These are phyloP conservation scores for Andrena trimmerana DNA, from an alignment of 2,888 invertebrate species.

Conservation along the genomic window DNA sequence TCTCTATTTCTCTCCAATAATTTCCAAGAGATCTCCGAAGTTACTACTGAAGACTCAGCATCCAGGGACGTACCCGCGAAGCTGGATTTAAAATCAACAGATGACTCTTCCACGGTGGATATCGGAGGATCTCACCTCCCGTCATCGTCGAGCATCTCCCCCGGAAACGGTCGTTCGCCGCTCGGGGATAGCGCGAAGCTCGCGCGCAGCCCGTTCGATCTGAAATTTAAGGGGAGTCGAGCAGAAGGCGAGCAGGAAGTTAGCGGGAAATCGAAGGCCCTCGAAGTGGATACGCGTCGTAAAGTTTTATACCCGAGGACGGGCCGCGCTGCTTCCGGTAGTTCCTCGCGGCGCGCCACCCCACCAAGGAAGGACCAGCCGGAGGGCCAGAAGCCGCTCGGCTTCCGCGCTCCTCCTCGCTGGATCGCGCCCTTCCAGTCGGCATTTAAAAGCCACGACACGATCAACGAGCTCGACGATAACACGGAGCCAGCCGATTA, in stretches of 20 bases:
- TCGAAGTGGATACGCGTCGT: constrained; percentile 27
- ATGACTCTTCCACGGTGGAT: neutral
- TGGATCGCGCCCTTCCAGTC: constrained; percentile 2
- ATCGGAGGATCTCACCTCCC: neutral
- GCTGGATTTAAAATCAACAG: neutral
- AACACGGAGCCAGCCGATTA: neutral
- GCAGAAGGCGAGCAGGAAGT: constrained; percentile 25
- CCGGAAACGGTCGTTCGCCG: neutral
- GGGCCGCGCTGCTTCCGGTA: constrained; percentile 15
- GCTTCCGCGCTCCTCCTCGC: neutral
- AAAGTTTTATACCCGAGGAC: constrained; percentile 47
- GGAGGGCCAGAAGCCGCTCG: constrained; percentile 3
- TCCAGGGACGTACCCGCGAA: neutral
- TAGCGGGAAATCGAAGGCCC: constrained; percentile 22
- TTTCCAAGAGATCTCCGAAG: neutral
- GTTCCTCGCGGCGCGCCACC: constrained; percentile 10
- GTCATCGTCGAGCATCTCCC: constrained; percentile 2
- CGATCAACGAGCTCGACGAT: neutral
- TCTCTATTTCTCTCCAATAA: neutral
- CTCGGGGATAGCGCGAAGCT: neutral
- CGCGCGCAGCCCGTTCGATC: constrained; percentile 1
- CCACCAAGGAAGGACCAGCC: neutral
- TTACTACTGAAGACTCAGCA: neutral
- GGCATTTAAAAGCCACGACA: neutral
- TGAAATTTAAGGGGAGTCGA: constrained; percentile 11